Base-by-base conservation (phyloP, 2,888 invertebrate genomes). In the Drosophila phalerata region DNA sequence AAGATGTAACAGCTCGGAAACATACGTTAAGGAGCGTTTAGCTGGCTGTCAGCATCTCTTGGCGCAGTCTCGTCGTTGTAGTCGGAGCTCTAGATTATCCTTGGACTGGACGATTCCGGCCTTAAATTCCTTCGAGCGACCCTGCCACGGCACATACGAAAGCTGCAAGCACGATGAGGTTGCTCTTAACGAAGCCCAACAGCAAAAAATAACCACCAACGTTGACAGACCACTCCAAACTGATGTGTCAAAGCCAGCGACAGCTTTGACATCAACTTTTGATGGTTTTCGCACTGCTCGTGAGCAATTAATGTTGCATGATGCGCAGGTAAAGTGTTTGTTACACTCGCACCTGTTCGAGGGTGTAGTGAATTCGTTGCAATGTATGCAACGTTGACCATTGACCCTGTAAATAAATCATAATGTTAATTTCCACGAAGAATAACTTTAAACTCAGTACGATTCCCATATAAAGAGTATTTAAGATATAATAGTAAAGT, bases 211-310 rank as follows among this genome's bases (percentile, higher is more conserved):
- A 25, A 5, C 52, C 53, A 8, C 2, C 11, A 53, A 30, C 1
- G 32, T n/a, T n/a, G 30, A 25, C 13, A 10, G 3, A 25, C 22
- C 15, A 11, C 15, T 5, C 10, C 38, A 15, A 8, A 11, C 2
- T 4, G 19, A 19, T 3, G 3, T 13, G 1, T 1, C 5, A 38
- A 25, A 22, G 3, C 13, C 19, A 25, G 1, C 5, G 30, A 11
- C 51, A 17, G 5, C 4, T 13, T 13, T n/a, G 2, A 3, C n/a
- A 25, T 0, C 34, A 22, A 13, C 10, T 32, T 56, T 51, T 22
- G 47, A 49, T 9, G 72, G 62, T 5, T 92, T 92, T 62, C 87
- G 83, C 5, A 91, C 92, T 0, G 92, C 91, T 0, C 75, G 87
- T 0, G 90, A 92, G n/a, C 84, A 91, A 45, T 57, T 90, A 5